These are phyloP conservation scores for Drosophila quadrilineata DNA, from an alignment of 1,140 invertebrate species.

Conservation along the genomic window DNA sequence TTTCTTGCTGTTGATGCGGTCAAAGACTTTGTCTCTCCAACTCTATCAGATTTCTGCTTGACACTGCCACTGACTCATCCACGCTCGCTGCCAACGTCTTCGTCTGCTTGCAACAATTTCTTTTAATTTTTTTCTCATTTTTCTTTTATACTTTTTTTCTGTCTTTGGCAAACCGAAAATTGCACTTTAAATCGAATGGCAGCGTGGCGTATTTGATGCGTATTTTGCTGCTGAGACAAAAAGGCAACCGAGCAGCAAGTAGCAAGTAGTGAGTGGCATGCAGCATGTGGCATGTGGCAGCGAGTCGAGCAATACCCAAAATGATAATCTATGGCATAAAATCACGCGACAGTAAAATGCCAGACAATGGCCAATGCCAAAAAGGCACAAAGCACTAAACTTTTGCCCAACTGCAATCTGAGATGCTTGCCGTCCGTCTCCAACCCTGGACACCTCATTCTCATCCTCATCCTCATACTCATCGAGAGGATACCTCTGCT, in stretches of 20 bases:
- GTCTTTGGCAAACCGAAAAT: constrained; percentile 56
- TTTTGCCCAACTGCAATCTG: constrained; percentile 39
- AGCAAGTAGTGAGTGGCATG: background rate
- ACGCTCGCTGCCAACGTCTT: constrained; percentile 42
- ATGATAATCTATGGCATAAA: constrained; percentile 71
- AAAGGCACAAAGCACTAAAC: constrained; percentile 42
- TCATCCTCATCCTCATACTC: background rate
- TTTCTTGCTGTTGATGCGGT: constrained; percentile 32
- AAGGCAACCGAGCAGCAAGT: background rate
- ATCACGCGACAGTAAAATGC: constrained; percentile 70
- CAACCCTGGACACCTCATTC: background rate
- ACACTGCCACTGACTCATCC: constrained; percentile 44
- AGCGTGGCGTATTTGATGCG: too few relatives aligned
- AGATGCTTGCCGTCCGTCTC: background rate
- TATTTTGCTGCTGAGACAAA: background rate
- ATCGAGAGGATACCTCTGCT: too few relatives aligned
- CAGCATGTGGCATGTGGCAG: constrained; percentile 5
- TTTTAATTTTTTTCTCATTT: background rate
- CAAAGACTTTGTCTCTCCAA: constrained; percentile 47
- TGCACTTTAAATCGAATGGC: constrained; percentile 74
- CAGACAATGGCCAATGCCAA: constrained; percentile 66
- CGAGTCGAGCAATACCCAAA: too few relatives aligned
- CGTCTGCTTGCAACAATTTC: background rate
- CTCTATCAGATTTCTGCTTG: too few relatives aligned
- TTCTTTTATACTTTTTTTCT: constrained; percentile 7